Conservation (phyloP, 2,888 invertebrate genomes). For the Mesoligia furuncula region DNA sequence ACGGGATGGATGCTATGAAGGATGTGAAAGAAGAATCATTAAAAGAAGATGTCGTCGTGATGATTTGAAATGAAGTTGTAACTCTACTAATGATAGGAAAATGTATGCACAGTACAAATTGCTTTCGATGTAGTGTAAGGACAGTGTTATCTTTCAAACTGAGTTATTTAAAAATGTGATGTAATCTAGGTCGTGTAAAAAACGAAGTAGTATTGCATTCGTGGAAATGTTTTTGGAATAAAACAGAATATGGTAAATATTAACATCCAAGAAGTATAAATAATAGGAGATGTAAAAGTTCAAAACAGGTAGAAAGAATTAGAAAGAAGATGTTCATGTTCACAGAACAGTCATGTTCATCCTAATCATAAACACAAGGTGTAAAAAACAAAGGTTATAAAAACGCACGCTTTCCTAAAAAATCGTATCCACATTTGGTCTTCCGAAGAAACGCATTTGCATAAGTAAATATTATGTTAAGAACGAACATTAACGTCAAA, state of each 20-base stretch:
- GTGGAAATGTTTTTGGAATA: not conserved
- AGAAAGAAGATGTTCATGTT: not conserved
- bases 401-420: constrained; percentile 46
- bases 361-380: constrained; percentile 2
- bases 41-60: constrained; percentile 9
- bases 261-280: not conserved
- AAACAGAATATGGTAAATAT: not conserved
- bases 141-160: constrained; percentile 20
- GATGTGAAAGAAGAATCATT: constrained; percentile 5
- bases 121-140: not conserved
- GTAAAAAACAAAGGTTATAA: constrained; percentile 13
- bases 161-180: not conserved
- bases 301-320: not conserved
- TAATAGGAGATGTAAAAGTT: not conserved
- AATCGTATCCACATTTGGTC: constrained; percentile 40
- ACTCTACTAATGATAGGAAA: constrained; percentile 9
- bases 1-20: constrained; percentile 13
- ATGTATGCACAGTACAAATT: not conserved
- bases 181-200: not conserved
- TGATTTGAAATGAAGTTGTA: not conserved
- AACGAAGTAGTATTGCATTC: not conserved
- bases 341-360: not conserved
- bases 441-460: constrained; percentile 67
- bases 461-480: constrained; percentile 65
- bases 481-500: constrained; percentile 63